Conservation (phyloP, 2,888 invertebrate genomes). For the Pachliopta kotzebuea region DNA sequence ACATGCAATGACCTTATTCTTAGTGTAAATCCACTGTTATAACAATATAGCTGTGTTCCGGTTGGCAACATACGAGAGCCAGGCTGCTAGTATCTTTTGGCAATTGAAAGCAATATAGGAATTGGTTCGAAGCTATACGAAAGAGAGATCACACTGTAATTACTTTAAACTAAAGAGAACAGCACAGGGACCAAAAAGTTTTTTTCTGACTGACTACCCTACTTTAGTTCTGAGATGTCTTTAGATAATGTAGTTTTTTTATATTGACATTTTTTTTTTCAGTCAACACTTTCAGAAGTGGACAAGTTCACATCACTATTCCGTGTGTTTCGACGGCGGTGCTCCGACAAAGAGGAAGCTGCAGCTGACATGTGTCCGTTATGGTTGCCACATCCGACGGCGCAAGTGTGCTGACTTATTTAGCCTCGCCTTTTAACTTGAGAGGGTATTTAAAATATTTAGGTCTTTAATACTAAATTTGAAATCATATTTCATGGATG, state of each 20-base stretch:
- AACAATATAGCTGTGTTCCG: too few species aligned
- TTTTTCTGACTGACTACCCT: too few species aligned
- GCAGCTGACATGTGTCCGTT: conserved; percentile 53
- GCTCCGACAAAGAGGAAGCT: conserved; percentile 46
- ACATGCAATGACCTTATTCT: too few species aligned
- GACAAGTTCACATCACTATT: conserved; percentile 50
- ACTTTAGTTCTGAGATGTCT: too few species aligned
- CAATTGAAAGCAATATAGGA: too few species aligned
- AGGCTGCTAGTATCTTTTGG: too few species aligned
- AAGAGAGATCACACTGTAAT: too few species aligned
- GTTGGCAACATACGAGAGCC: too few species aligned
- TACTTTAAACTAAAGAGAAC: too few species aligned
- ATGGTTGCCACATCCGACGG: conserved; percentile 46
- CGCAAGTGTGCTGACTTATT: conserved; percentile 44
- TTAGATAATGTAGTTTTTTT: background rate
- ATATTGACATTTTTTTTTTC: conserved; percentile 19
- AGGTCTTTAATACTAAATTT: background rate
- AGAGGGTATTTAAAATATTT: conserved; percentile 1
- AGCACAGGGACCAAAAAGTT: too few species aligned
- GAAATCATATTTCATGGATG: background rate
- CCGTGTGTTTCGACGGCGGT: conserved; percentile 47
- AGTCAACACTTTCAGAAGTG: conserved; percentile 65
- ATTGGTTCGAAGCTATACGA: too few species aligned
- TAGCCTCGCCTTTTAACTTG: background rate
- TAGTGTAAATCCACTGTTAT: too few species aligned